These are phyloP conservation scores for Catocala sponsa DNA, from an alignment of 2,888 invertebrate genomes.

Conservation along the genomic window DNA sequence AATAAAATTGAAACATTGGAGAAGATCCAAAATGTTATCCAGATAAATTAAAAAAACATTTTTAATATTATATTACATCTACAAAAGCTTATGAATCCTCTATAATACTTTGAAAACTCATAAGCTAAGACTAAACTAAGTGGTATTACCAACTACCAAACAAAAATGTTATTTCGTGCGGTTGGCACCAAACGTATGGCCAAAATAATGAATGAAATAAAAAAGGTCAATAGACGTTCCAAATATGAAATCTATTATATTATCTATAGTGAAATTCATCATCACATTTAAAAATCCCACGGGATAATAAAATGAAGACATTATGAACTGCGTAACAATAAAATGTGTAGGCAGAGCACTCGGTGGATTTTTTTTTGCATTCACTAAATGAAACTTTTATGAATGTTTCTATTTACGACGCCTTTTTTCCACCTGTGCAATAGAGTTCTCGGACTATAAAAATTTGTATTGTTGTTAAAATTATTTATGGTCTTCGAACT, in stretches of 20 bases:
- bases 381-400: slow-evolving; percentile 60
- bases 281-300: slow-evolving; percentile 70
- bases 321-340: slow-evolving; percentile 76
- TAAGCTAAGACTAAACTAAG: too few relatives aligned
- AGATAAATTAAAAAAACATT: too few relatives aligned
- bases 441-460: slow-evolving; percentile 74
- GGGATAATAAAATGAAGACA: slow-evolving; percentile 79
- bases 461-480: slow-evolving; percentile 83
- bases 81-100: too few relatives aligned
- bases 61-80: too few relatives aligned
- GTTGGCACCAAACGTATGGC: slow-evolving; percentile 26
- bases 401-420: slow-evolving; percentile 67
- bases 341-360: slow-evolving; percentile 51
- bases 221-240: slow-evolving; percentile 22
- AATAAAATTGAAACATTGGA: too few relatives aligned
- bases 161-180: slow-evolving; percentile 1
- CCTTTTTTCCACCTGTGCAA: slow-evolving; percentile 75
- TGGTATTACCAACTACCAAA: too few relatives aligned
- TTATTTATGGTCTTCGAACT: slow-evolving; percentile 75
- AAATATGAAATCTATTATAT: slow-evolving; percentile 23
- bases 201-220: slow-evolving; percentile 17
- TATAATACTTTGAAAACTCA: too few relatives aligned
- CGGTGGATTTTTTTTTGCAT: slow-evolving; percentile 64
- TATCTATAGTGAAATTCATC: slow-evolving; percentile 38
- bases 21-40: too few relatives aligned